A percentile compares a stretch with the other conserved stretches of the same genome.
These are phyloP conservation scores for Drosophila arawakana DNA, from an alignment of 1,140 invertebrate species.

Conservation along the genomic window DNA sequence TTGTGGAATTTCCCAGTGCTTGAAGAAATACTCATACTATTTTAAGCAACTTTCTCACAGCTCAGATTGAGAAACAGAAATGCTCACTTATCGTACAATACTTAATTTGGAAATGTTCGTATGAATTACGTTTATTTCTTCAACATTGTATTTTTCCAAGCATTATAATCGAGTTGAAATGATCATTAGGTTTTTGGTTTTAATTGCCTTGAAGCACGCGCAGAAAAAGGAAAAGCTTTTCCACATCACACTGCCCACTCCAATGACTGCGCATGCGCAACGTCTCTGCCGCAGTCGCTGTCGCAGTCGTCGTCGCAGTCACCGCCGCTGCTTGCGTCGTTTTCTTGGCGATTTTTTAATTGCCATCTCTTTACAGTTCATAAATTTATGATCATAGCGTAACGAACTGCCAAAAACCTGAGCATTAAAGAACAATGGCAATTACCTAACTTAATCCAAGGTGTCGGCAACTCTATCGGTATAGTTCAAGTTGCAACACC, in stretches of 20 bases:
- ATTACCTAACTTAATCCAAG: constrained; percentile 26
- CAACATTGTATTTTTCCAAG: constrained; percentile 32
- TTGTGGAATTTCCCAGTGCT: constrained; percentile 30
- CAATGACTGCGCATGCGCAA: constrained; percentile 48
- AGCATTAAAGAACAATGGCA: constrained; percentile 28
- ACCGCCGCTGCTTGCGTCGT: constrained; percentile 20
- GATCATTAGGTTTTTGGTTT: constrained; percentile 34
- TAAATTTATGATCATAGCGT: constrained; percentile 55
- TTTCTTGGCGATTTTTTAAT: constrained; percentile 55
- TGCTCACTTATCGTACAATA: constrained; percentile 22
- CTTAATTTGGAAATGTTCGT: constrained; percentile 52
- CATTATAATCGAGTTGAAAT: constrained; percentile 33
- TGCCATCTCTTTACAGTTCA: constrained; percentile 53
- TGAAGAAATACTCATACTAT: neutral
- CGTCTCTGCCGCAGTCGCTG: constrained; percentile 5
- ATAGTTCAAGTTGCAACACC: constrained; percentile 35
- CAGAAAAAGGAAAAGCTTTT: constrained; percentile 60
- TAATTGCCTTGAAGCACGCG: constrained; percentile 57
- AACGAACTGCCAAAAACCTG: constrained; percentile 22
- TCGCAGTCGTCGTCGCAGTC: constrained; percentile 3
- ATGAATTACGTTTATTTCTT: constrained; percentile 38
- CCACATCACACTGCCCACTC: constrained; percentile 18
- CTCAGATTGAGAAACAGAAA: constrained; percentile 1
- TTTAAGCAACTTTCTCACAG: constrained; percentile 43
- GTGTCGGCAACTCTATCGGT: constrained; percentile 3